Percentiles rank a stretch among this genome's conserved stretches.
Conservation (phyloP, 1,140 invertebrate species). For the Caenorhabditis elegans region WBcel235 BX284606.5:13068501-13069000, state of each 20-base stretch:
- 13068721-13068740: background rate
- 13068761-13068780: background rate
- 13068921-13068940: too few relatives aligned
- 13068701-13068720: constrained; percentile 1
- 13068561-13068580: background rate
- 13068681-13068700: background rate
- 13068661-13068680: background rate
- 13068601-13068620: background rate
- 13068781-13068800: background rate
- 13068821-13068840: too few relatives aligned
- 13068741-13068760: background rate
- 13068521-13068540: background rate
- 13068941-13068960: too few relatives aligned
- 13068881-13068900: too few relatives aligned
- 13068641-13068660: constrained; percentile 30
- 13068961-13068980: too few relatives aligned
- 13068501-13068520: background rate
- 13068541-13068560: constrained; percentile 24
- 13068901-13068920: too few relatives aligned
- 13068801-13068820: background rate
- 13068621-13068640: background rate
- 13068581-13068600: background rate
- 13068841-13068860: too few relatives aligned
- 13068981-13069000: too few relatives aligned
- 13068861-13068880: too few relatives aligned